Evolutionary conservation across 2,888 invertebrate species (phyloP), one percentile per base, ranked within the genome.

Genomic region (Bembecia ichneumoniformis): DNA sequence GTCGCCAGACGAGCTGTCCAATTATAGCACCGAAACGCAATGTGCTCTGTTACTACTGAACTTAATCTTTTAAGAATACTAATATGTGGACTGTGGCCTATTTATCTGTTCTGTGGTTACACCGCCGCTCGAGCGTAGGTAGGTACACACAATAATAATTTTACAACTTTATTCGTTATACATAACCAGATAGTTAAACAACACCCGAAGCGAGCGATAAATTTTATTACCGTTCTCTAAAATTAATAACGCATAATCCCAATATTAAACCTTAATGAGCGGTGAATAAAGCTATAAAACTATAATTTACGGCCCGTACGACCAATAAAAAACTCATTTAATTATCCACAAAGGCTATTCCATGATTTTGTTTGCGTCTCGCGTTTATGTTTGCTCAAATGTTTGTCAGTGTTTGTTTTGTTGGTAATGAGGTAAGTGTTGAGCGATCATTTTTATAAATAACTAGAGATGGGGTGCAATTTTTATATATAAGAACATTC

Each of bases 241-340:
- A 75, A 82, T 82, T 82, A 82, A 81, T 83, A 81, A 72, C 72
- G 77, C 76, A 78, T 83, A 80, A 79, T 76, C 73, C 69, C 71
- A 71, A 74, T 74, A 78, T 81, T 77, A 81, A 82, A 75, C 75
- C 71, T 76, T 82, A 82, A 83, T 82, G 81, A 81, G 78, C 74
- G 74, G 74, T 69, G 78, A 81, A 83, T 83, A 83, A 75, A 82
- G 81, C 74, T 63, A 82, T 83, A 82, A 81, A 82, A 62, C 51
- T 53, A 55, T 67, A 68, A 82, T 81, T 82, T 83, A 82, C 65
- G 65, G 63, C 55, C 62, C 52, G 59, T 51, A 57, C 57, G 58
- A 56, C 55, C 61, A 68, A 76, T 78, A 79, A 78, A 75, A 74
- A 69, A 61, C 61, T 56, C 55, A 56, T 68, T 71, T 70, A 64